Conservation (phyloP, 2,888 invertebrate species). For the Drosophila pegasa region DNA sequence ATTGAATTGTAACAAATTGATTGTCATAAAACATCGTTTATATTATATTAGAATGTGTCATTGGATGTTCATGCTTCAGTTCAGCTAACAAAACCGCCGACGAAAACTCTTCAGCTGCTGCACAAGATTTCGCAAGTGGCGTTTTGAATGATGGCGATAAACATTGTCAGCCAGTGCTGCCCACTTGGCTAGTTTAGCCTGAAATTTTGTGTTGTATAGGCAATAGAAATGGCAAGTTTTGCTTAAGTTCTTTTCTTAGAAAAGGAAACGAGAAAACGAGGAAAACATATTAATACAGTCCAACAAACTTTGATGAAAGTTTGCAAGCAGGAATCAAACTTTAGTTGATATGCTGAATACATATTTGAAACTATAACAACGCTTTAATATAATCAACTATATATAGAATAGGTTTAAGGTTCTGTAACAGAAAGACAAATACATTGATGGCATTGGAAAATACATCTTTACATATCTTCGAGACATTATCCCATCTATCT, state of each 20-base stretch:
- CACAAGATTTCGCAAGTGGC: conserved; percentile 71
- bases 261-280: no score
- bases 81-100: conserved; percentile 49
- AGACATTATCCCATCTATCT: no score
- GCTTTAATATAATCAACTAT: no score
- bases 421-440: no score
- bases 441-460: no score
- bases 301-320: not conserved
- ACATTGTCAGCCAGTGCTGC: conserved; percentile 49
- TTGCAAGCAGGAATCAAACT: not conserved
- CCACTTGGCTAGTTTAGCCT: not conserved
- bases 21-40: conserved; percentile 83
- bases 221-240: not conserved
- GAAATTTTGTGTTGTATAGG: not conserved
- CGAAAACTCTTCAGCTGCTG: conserved; percentile 35
- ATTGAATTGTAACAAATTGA: conserved; percentile 83
- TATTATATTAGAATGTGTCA: conserved; percentile 80
- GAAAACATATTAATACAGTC: not conserved
- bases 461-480: no score
- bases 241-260: no score
- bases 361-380: no score
- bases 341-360: no score
- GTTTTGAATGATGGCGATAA: conserved; percentile 78
- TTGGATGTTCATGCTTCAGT: conserved; percentile 75
- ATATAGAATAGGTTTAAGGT: no score